Base-by-base conservation (phyloP, 2,797 vertebrate genomes). In the Characodon lateralis region DNA sequence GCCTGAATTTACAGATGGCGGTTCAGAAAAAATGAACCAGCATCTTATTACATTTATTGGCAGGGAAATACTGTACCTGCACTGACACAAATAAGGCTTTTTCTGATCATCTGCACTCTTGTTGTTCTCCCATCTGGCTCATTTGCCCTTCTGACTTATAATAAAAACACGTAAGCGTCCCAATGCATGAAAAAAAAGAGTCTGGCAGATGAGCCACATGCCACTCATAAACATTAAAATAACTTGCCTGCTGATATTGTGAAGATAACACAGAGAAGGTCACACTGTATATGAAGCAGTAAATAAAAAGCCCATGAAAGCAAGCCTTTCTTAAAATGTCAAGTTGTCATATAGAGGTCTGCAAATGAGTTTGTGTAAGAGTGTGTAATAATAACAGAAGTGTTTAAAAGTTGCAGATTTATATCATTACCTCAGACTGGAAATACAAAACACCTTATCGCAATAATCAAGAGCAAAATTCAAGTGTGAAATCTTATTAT, bases 321-420 rank as follows among this genome's bases (percentile, higher is more conserved):
- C 70, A 89, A 91, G 91, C 76, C 88, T 85, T 85, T 88, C 69
- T 76, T 76, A 35, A 93, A 92, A 91, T 93, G 87, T 89, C 89
- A 91, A 26, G 76, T 68, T 39, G 81, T 71, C 14, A 31, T 48
- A 66, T 65, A 79, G 74, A n/a, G 63, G 48, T 24, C 58, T 77
- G 68, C 61, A n/a, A 79, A 46, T n/a, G 46, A n/a, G 75, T 70
- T 39, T 70, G 28, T 74, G 20, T n/a, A 35, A 24, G 46, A 46
- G 35, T 80, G 61, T 58, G 46, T 41, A 75, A 83, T 65, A 31
- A 68, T 83, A 86, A 82, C 63, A 77, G 72, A 85, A 73, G 84
- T 61, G 59, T 88, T 80, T 83, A 78, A 84, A 84, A 77, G 39
- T 73, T 58, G 35, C 24, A 26, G 78, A 78, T 72, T 73, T 66